Percentiles rank a stretch among this genome's conserved stretches.
These are phyloP conservation scores for Datnioides undecimradiatus DNA, from an alignment of 2,113 vertebrate genomes.

Conservation along the genomic window DNA sequence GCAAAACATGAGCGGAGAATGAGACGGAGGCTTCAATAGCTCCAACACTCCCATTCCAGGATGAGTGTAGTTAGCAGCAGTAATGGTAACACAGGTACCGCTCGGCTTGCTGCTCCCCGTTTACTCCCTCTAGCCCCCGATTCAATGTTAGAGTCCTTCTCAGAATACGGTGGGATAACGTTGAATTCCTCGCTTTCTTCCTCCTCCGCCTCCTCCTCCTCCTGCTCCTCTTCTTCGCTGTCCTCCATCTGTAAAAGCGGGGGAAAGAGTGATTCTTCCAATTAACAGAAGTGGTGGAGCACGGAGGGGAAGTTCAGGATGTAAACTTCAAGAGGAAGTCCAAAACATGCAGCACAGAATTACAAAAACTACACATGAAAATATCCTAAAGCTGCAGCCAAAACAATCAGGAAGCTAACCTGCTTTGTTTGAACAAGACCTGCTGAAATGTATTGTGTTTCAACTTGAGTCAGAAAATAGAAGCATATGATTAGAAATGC, in stretches of 20 bases:
- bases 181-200: conserved; percentile 73
- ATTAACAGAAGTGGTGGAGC: conserved; percentile 57
- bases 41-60: conserved; percentile 68
- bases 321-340: conserved; percentile 24
- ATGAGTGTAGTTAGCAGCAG: conserved; percentile 66
- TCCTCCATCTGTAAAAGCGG: conserved; percentile 75
- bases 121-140: conserved; percentile 71
- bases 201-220: conserved; percentile 60
- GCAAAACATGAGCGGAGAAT: conserved; percentile 35
- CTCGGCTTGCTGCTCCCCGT: conserved; percentile 55
- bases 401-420: background rate
- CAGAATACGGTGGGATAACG: conserved; percentile 78
- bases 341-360: conserved; percentile 35
- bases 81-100: conserved; percentile 53
- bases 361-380: conserved; percentile 14
- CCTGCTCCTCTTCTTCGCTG: conserved; percentile 69
- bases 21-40: conserved; percentile 53
- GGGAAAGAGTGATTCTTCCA: conserved; percentile 55
- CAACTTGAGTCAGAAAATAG: background rate
- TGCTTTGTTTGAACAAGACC: background rate
- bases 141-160: conserved; percentile 76
- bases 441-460: background rate
- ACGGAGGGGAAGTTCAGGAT: conserved; percentile 25
- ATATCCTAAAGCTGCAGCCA: conserved; percentile 10
- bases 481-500: background rate